A percentile compares a stretch with the other conserved stretches of the same genome.
These are phyloP conservation scores for Eupithecia pulchellata DNA, from an alignment of 2,888 invertebrate genomes.

Conservation along the genomic window DNA sequence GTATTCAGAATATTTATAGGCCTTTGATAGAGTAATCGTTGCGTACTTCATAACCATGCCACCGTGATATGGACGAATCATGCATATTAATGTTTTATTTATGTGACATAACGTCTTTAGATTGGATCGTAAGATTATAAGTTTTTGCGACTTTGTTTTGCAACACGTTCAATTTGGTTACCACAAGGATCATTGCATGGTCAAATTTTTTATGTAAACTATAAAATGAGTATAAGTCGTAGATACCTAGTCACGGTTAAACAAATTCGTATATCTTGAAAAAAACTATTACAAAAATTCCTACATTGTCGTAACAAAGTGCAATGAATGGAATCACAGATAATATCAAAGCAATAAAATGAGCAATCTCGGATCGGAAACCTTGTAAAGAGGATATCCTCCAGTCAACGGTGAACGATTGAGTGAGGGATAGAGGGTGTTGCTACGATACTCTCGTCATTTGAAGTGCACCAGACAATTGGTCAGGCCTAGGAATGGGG, in stretches of 20 bases:
- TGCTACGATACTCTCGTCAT: constrained; percentile 54
- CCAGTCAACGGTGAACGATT: constrained; percentile 43
- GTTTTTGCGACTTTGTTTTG: constrained; percentile 9
- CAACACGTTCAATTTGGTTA: constrained; percentile 7
- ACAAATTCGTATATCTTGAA: background rate
- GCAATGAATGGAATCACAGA: constrained; percentile 45
- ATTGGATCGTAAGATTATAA: constrained; percentile 13
- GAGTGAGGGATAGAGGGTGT: constrained; percentile 55
- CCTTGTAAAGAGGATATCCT: constrained; percentile 73
- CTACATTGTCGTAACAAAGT: constrained; percentile 42
- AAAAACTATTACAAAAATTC: constrained; percentile 9
- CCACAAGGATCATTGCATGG: constrained; percentile 19
- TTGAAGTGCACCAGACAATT: constrained; percentile 42
- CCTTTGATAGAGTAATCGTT: constrained; percentile 39
- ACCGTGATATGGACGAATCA: constrained; percentile 32
- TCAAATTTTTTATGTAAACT: constrained; percentile 6
- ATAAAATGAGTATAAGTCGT: background rate
- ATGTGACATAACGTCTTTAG: constrained; percentile 39
- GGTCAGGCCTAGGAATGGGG: constrained; percentile 26
- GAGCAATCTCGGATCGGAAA: constrained; percentile 66
- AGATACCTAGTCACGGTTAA: background rate
- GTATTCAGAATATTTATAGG: constrained; percentile 46
- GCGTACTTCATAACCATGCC: constrained; percentile 32
- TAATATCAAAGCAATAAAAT: constrained; percentile 59
- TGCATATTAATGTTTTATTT: constrained; percentile 51